phyloP scores from a whole-genome alignment of 2,113 vertebrate species.

The Rhodinocichla rosea region DNA sequence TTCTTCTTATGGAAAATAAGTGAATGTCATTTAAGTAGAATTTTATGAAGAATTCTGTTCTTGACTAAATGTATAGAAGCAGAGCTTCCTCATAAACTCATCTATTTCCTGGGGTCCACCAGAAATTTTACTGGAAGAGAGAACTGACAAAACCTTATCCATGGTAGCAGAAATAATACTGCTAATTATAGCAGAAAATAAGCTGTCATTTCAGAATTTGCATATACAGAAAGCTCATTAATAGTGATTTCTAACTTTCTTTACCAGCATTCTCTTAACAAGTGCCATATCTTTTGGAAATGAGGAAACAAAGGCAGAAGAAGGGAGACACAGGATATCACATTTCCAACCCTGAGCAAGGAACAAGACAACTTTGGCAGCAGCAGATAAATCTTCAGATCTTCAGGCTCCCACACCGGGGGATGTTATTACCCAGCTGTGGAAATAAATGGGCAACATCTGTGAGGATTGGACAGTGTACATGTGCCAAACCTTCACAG shows the following conservation, averaged over 20 bases:
- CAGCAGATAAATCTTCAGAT: not conserved
- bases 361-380: not conserved
- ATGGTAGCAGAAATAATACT: not conserved
- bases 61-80: not conserved
- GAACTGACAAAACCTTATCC: not conserved
- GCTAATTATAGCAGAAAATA: not conserved
- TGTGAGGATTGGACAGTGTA: not conserved
- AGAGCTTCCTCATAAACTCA: not conserved
- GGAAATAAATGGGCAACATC: not conserved
- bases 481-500: not conserved
- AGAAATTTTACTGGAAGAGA: not conserved
- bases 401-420: not conserved
- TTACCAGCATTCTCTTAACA: not conserved
- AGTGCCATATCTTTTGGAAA: not conserved
- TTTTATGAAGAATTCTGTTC: not conserved
- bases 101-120: not conserved
- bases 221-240: not conserved
- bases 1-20: not conserved
- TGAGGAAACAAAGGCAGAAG: not conserved
- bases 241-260: not conserved
- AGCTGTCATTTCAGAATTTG: not conserved
- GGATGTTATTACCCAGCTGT: not conserved
- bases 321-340: not conserved
- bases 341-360: not conserved
- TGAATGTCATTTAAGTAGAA: not conserved